Conservation (phyloP, 2,797 vertebrate species). For the Gouania willdenowi region DNA sequence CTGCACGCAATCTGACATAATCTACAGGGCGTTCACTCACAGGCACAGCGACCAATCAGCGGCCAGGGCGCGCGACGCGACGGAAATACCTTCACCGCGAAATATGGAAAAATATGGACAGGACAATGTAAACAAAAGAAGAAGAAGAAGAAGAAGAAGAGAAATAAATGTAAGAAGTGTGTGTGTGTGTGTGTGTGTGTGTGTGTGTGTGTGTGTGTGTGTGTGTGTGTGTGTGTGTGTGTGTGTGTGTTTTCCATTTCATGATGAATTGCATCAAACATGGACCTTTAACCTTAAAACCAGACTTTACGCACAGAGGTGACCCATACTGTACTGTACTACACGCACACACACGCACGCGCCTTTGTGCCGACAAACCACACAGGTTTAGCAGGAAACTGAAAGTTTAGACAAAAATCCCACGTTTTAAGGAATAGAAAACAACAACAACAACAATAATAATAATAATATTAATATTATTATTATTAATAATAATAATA, state of each 20-base stretch:
- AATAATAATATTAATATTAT: neutral
- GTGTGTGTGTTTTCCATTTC: slow-evolving; percentile 51
- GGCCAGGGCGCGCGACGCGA: slow-evolving; percentile 65
- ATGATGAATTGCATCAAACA: slow-evolving; percentile 69
- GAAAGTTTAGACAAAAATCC: no score
- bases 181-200: slow-evolving; percentile 1
- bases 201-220: neutral
- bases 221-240: neutral
- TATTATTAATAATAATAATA: neutral
- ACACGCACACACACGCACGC: no score
- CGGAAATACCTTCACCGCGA: slow-evolving; percentile 79
- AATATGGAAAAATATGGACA: slow-evolving; percentile 59
- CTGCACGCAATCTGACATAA: slow-evolving; percentile 92
- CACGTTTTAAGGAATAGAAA: no score
- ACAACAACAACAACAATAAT: neutral
- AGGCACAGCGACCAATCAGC: slow-evolving; percentile 90
- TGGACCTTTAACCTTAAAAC: slow-evolving; percentile 60
- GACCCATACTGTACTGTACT: slow-evolving; percentile 13
- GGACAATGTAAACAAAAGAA: slow-evolving; percentile 72
- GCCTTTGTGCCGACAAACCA: no score
- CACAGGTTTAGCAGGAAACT: no score
- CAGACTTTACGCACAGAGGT: slow-evolving; percentile 46
- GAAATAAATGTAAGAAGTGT: neutral
- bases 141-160: neutral
- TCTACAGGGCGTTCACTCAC: slow-evolving; percentile 89